Evolutionary conservation across 1,140 invertebrate species (phyloP), one percentile per base, ranked within the genome.

Genomic region (Drosophila baimaii): DNA sequence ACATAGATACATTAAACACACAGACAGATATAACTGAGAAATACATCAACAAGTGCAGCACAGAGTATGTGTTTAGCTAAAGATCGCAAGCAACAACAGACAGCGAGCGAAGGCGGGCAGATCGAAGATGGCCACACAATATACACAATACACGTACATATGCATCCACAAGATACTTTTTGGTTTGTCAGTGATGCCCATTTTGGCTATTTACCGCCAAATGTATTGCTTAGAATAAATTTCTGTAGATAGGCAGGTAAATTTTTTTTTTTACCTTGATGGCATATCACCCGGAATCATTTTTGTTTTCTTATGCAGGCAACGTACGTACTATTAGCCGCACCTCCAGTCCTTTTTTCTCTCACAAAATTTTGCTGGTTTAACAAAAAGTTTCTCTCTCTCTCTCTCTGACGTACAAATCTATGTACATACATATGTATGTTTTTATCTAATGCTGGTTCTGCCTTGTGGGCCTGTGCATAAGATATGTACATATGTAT

Each of bases 41-140:
- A 78, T 35, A 72, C 65, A 73, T 23, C 44, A 35, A 72, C 69
- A 81, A 78, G 77, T 76, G 66, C 29, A 64, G 41, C 61, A 59
- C 73, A 35, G 54, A 58, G 43, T 83, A 64, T 63, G 69, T 82
- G 73, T 63, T 73, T 51, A 59, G 44, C 63, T 63, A 74, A 77
- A 82, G 71, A 73, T 86, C 79, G 76, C 65, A 51, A 64, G 64
- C 52, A 49, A 44, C 59, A 55, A 58, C 71, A 55, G 56, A 58
- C 52, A 44, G 47, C 55, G 44, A 55, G 49, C 61, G 75, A 79
- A 85, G 79, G 83, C 82, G 79, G 77, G 75, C 62, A 76, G 65
- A 79, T 85, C 71, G 83, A 86, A 88, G 79, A 86, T 86, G 82
- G 83, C 82, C 31, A 47, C 55, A 57, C 47, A 76, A 58, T 46